Percentiles rank a stretch among this genome's conserved stretches.
Conservation (phyloP, 2,113 vertebrate genomes). For the Psophia crepitans region DNA sequence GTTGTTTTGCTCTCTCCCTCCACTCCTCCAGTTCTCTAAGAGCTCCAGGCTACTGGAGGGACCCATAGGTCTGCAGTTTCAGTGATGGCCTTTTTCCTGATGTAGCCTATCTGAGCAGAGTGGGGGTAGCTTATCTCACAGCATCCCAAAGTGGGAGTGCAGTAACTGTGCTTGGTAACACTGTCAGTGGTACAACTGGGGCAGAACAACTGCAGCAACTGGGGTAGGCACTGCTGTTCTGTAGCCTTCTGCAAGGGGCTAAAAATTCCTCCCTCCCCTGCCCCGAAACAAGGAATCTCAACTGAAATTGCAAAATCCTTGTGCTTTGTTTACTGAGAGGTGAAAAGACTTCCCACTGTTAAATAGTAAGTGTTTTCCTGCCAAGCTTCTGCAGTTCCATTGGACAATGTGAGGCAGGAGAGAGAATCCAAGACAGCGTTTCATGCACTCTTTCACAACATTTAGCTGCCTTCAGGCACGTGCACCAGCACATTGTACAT, state of each 20-base stretch:
- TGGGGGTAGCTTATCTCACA: not conserved
- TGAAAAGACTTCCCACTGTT: not conserved
- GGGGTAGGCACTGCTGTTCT: not conserved
- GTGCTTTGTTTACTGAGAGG: not conserved
- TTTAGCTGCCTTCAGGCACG: not conserved
- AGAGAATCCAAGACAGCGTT: not conserved
- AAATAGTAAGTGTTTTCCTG: not conserved
- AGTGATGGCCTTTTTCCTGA: not conserved
- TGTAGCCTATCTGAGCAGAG: fast-evolving
- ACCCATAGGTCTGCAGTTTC: not conserved
- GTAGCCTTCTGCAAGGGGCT: not conserved
- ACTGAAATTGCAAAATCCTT: not conserved
- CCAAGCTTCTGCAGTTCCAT: not conserved
- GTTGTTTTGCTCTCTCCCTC: not conserved
- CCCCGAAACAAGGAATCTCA: not conserved
- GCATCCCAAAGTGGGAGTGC: not conserved
- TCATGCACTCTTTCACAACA: not conserved
- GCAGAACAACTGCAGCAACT: not conserved
- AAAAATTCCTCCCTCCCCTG: not conserved
- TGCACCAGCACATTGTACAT: not conserved
- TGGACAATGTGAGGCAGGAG: not conserved
- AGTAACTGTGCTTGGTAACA: not conserved
- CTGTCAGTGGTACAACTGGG: not conserved
- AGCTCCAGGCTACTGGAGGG: not conserved
- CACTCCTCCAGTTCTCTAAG: not conserved